These are phyloP conservation scores for Tetranychus cinnabarinus DNA, from an alignment of 1,140 invertebrate genomes.

Conservation along the genomic window DNA sequence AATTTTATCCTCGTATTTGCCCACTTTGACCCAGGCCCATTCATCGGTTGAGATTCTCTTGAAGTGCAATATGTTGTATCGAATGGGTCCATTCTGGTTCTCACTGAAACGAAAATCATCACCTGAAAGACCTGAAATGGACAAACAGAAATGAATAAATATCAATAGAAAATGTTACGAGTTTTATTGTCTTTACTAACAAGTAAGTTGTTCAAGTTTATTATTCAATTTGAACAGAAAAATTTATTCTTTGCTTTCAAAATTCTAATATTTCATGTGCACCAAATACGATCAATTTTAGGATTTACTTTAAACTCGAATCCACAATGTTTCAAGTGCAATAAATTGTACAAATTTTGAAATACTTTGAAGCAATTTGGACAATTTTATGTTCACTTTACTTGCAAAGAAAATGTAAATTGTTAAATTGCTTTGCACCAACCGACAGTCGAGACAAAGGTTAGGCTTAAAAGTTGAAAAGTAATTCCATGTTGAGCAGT, in stretches of 20 bases:
- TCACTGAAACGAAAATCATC: constrained; percentile 65
- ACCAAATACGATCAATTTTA: no score
- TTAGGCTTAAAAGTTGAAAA: no score
- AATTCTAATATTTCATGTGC: no score
- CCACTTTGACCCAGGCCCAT: constrained; percentile 25
- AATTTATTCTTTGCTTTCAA: no score
- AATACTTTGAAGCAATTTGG: not conserved
- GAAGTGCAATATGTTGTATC: constrained; percentile 87
- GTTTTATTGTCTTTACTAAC: no score
- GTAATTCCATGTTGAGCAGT: no score
- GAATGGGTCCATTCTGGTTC: constrained; percentile 61
- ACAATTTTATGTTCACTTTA: not conserved
- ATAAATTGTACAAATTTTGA: not conserved
- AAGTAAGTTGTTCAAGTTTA: no score
- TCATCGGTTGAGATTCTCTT: constrained; percentile 47
- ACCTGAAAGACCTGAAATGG: constrained; percentile 42
- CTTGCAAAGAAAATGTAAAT: not conserved
- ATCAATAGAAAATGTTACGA: not conserved
- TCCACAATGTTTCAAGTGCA: no score
- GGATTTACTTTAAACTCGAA: no score
- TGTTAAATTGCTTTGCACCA: not conserved
- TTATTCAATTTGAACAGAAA: no score
- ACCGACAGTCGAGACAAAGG: no score
- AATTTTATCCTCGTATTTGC: constrained; percentile 50
- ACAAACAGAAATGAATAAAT: not conserved